Conservation (phyloP, 2,113 vertebrate genomes). For the Vanacampus margaritifer region DNA sequence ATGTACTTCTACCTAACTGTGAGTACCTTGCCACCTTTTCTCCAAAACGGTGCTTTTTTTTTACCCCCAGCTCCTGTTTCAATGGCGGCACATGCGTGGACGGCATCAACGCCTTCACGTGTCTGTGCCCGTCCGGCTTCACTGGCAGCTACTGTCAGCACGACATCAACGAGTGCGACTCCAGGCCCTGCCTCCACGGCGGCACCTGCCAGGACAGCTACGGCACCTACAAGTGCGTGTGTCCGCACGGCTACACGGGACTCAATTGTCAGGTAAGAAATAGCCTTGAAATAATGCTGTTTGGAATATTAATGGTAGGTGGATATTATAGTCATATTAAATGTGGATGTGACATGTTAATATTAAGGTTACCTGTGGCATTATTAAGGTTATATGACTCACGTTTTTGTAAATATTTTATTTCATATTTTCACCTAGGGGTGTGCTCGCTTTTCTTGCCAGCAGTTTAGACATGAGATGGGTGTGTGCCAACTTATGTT, state of each 20-base stretch:
- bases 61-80: slow-evolving; percentile 85
- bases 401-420: background rate
- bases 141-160: slow-evolving; percentile 95
- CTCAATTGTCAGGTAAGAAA: slow-evolving; percentile 89
- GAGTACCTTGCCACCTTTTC: too few species aligned
- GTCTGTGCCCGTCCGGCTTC: slow-evolving; percentile 86
- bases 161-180: slow-evolving; percentile 93
- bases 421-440: background rate
- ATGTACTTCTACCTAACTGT: too few species aligned
- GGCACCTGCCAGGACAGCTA: slow-evolving; percentile 97
- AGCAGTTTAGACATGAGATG: too few species aligned
- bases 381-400: too few species aligned
- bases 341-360: too few species aligned
- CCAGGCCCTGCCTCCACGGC: slow-evolving; percentile 87
- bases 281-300: background rate
- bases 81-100: slow-evolving; percentile 91
- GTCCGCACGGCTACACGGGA: slow-evolving; percentile 90
- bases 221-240: slow-evolving; percentile 90
- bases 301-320: too few species aligned
- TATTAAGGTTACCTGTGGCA: too few species aligned
- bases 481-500: too few species aligned
- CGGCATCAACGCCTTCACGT: slow-evolving; percentile 92
- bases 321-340: too few species aligned
- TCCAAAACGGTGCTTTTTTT: background rate
- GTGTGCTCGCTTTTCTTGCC: too few species aligned